These are phyloP conservation scores for Heterocephalus glaber DNA, from an alignment of 2,113 vertebrate species.

Conservation along the genomic window DNA sequence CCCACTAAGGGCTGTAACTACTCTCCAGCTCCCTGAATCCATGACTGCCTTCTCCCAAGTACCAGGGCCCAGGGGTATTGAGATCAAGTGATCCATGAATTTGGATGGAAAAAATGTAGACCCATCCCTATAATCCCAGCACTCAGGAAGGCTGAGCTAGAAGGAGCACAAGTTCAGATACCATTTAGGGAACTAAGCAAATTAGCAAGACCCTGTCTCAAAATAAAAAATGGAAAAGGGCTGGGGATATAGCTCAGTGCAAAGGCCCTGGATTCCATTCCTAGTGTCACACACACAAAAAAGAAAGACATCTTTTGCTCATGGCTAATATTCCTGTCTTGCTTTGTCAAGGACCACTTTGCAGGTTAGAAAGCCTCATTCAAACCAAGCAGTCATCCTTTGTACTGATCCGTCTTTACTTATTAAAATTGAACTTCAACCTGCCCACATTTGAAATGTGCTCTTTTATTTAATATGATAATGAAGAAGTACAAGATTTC, in stretches of 20 bases:
- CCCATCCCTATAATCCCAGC: background rate
- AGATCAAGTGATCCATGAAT: background rate
- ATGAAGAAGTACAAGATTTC: slow-evolving; percentile 14
- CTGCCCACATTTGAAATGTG: background rate
- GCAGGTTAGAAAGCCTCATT: slow-evolving; percentile 1
- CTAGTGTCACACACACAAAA: background rate
- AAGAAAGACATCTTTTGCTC: background rate
- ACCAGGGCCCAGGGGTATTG: background rate
- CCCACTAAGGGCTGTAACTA: background rate
- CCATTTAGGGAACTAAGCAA: background rate
- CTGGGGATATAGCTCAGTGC: background rate
- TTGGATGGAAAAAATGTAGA: background rate
- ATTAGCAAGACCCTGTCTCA: background rate
- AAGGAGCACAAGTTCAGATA: background rate
- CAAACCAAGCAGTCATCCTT: background rate
- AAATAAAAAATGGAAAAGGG: background rate
- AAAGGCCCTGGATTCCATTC: background rate
- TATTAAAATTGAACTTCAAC: slow-evolving; percentile 20
- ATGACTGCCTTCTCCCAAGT: background rate
- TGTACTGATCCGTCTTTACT: background rate
- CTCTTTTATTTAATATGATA: background rate
- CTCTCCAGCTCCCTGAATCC: background rate
- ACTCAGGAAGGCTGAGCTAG: background rate
- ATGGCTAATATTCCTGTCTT: background rate
- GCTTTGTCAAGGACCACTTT: background rate